Evolutionary conservation across 2,888 invertebrate species (phyloP), one percentile per base, ranked within the genome.

Genomic region (Diarsia mendica): DNA sequence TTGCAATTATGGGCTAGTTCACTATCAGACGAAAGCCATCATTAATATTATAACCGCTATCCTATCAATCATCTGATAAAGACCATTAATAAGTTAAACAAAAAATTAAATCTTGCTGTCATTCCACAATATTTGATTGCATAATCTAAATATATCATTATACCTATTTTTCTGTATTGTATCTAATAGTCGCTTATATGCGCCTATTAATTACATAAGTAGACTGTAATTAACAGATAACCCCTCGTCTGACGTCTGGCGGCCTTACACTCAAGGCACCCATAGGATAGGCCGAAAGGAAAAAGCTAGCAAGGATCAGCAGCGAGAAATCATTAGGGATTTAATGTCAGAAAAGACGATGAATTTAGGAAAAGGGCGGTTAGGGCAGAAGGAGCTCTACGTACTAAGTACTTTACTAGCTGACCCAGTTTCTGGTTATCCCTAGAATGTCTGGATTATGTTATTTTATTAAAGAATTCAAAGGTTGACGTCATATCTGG

Each of bases 21-120:
- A 46, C 49, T 61, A 79, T 71, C 76, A 77, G 39, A 23, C 20
- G 63, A 73, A 74, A 58, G 44, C 20, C 49, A 74, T 51, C 23
- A 44, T 64, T n/a, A 55, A 64, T 49, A 55, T 63, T 48, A 72
- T 72, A 73, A 55, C 44, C 13, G 49, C 18, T 51, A 64, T 55
- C 44, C n/a, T 64, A 64, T 58, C 49, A 80, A 49, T 46, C n/a
- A 33, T 49, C 55, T 44, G 80, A 77, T 80, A 72, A 80, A 49
- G 44, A 15, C 13, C 44, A 55, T 72, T 18, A 53, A 39, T 48
- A 51, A 79, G 13, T 51, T 70, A 28, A 33, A 61, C 11, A 15
- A 55, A 33, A 13, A 10, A 33, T 0, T 33, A 33, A 33, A 28
- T 28, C 15, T 11, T 61, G 9, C 15, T 11, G 33, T 49, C 15